phyloP scores from a whole-genome alignment of 2,797 vertebrate species.

The Siniperca scherzeri region DNA sequence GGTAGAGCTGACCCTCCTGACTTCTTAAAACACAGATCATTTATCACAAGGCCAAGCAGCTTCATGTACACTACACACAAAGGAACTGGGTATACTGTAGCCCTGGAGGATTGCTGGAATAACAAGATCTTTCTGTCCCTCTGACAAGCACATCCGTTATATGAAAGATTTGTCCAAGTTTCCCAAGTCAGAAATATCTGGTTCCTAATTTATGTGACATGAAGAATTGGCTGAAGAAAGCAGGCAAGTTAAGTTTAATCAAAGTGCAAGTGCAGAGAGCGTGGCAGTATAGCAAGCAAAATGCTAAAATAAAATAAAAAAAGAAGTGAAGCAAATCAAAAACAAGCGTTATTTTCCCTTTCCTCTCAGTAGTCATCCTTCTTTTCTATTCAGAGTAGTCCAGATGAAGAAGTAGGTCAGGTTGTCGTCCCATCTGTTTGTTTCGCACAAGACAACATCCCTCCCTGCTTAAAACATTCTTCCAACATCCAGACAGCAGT shows the following conservation, averaged over 20 bases:
- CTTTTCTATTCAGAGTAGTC: slow-evolving; percentile 60
- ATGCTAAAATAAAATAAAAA: background rate
- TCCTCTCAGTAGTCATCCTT: slow-evolving; percentile 37
- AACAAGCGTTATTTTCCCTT: slow-evolving; percentile 15
- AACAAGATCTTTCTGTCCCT: slow-evolving; percentile 18
- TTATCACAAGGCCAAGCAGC: slow-evolving; percentile 49
- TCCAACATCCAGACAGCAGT: slow-evolving; percentile 20
- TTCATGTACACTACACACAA: slow-evolving; percentile 41
- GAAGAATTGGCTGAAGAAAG: background rate
- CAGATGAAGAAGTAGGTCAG: slow-evolving; percentile 81
- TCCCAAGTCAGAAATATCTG: background rate
- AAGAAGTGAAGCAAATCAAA: slow-evolving; percentile 5
- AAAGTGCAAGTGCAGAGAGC: background rate
- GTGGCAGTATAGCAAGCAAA: background rate
- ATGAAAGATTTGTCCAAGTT: slow-evolving; percentile 14
- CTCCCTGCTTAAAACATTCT: slow-evolving; percentile 46
- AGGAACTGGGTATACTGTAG: slow-evolving; percentile 9
- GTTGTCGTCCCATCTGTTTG: slow-evolving; percentile 81
- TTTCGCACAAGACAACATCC: slow-evolving; percentile 66
- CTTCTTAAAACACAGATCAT: slow-evolving; percentile 58
- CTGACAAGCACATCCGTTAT: slow-evolving; percentile 25
- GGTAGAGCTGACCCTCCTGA: slow-evolving; percentile 41
- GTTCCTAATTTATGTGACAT: background rate
- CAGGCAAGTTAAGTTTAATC: background rate
- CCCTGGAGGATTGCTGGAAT: slow-evolving; percentile 21